Percentiles rank a stretch among this genome's conserved stretches.
These are phyloP conservation scores for Eupithecia subfuscata DNA, from an alignment of 2,888 invertebrate genomes.

Conservation along the genomic window DNA sequence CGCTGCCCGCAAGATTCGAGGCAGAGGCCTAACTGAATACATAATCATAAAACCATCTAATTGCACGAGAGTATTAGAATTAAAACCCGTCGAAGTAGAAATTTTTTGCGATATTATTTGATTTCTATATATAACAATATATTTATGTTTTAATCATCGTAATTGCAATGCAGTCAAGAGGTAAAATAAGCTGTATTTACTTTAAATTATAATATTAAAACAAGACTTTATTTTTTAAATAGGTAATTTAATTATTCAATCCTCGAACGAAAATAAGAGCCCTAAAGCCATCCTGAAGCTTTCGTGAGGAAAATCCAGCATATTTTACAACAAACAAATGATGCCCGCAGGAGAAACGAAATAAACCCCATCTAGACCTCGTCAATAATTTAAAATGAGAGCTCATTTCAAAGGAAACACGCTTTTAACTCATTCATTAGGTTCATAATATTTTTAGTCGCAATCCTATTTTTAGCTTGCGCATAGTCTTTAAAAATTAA, in stretches of 20 bases:
- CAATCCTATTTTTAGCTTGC: background rate
- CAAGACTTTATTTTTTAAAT: no score
- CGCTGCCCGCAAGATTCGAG: no score
- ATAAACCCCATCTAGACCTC: background rate
- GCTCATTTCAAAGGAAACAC: slow-evolving; percentile 1
- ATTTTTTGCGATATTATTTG: no score
- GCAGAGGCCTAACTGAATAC: no score
- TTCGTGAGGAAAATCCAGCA: background rate
- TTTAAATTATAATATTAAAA: no score
- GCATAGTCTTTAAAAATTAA: no score
- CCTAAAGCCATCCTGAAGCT: background rate
- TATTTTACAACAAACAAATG: slow-evolving; percentile 3
- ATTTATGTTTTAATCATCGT: no score
- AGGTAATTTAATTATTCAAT: background rate
- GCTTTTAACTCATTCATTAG: background rate
- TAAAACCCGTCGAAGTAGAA: no score
- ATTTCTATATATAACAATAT: no score
- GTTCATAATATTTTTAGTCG: background rate
- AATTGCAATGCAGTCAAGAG: no score
- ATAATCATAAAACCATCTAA: no score
- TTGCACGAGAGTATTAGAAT: no score
- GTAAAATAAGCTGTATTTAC: background rate
- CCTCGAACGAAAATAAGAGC: background rate
- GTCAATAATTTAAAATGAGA: background rate
- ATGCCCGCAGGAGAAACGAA: background rate